Percentiles rank a stretch among this genome's conserved stretches.
Evolutionary conservation across 2,888 invertebrate genomes (phyloP).

Genomic region (Pteria penguin): DNA sequence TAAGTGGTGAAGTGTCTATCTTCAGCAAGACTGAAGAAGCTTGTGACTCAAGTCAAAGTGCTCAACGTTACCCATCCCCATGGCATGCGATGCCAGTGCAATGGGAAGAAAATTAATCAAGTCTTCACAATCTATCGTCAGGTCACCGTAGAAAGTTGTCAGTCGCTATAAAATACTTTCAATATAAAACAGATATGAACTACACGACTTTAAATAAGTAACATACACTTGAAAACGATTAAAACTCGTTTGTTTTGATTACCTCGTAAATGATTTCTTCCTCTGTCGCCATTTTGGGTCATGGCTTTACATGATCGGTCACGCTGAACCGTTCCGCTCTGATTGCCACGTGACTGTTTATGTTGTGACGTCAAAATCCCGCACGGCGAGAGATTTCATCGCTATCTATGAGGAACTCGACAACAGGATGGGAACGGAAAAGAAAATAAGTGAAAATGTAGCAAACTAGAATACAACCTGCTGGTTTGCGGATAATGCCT

Average conservation of each 20-base stretch:
- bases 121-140: no score
- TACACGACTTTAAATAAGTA: background rate
- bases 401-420: background rate
- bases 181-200: background rate
- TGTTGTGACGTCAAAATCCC: slow-evolving; percentile 26
- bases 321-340: background rate
- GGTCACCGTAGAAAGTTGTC: no score
- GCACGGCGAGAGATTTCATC: slow-evolving; percentile 6
- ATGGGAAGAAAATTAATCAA: no score
- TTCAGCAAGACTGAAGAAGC: no score
- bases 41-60: no score
- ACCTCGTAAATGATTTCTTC: slow-evolving; percentile 65
- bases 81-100: no score
- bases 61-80: no score
- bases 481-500: slow-evolving; percentile 26
- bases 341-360: background rate
- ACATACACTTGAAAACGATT: background rate
- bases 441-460: slow-evolving; percentile 1
- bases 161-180: no score
- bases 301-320: slow-evolving; percentile 25
- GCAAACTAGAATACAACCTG: background rate
- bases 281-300: slow-evolving; percentile 58
- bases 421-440: background rate
- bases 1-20: no score
- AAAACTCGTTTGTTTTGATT: slow-evolving; percentile 4